Conservation (phyloP, 1,140 invertebrate species). For the Cydia strobilella region DNA sequence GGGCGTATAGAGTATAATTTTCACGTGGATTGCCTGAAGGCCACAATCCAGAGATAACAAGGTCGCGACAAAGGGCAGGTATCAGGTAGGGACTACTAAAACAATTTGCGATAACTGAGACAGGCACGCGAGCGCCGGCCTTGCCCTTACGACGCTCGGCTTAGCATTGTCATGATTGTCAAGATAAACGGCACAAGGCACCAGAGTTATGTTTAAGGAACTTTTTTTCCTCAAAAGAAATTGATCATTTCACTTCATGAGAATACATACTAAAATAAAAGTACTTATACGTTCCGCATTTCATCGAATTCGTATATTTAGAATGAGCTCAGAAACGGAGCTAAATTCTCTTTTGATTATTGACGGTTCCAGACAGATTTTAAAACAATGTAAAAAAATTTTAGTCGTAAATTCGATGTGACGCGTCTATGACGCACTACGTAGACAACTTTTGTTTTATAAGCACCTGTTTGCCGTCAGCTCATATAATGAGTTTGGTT, state of each 20-base stretch:
- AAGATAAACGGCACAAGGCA: conserved; percentile 53
- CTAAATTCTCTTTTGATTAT: neutral
- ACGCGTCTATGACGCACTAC: conserved; percentile 2
- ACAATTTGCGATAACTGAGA: conserved; percentile 53
- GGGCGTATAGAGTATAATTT: neutral
- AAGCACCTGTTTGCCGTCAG: conserved; percentile 8
- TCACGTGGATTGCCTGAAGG: neutral
- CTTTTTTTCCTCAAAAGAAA: too few relatives aligned
- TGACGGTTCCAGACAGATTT: neutral
- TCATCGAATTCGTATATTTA: neutral
- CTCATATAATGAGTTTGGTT: neutral
- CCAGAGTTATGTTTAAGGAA: too few relatives aligned
- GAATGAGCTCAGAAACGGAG: neutral
- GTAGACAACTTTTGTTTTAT: conserved; percentile 17
- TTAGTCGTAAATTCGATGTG: neutral
- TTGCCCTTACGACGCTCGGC: conserved; percentile 53
- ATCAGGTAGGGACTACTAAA: conserved; percentile 39
- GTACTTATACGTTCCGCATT: neutral
- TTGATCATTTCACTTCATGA: too few relatives aligned
- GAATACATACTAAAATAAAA: too few relatives aligned
- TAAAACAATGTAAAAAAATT: neutral
- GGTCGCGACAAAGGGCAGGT: conserved; percentile 49
- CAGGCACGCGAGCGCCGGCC: conserved; percentile 58
- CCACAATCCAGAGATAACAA: conserved; percentile 34
- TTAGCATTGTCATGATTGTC: conserved; percentile 50